A percentile compares a stretch with the other conserved stretches of the same genome.
phyloP scores from a whole-genome alignment of 2,888 invertebrate species.

The Patella caerulea region DNA sequence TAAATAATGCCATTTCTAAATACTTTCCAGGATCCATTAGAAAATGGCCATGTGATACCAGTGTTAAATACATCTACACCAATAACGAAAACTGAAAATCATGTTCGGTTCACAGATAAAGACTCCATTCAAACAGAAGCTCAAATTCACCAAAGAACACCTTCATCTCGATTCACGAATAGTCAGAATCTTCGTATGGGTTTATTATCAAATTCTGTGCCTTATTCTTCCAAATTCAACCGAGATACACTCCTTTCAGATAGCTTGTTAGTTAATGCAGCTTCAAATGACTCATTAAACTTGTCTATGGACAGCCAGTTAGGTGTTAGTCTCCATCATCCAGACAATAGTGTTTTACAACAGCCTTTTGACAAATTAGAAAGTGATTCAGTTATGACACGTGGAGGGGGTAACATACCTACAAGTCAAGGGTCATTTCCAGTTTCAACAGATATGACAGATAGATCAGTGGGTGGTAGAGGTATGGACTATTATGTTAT shows the following conservation, averaged over 20 bases:
- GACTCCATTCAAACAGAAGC: constrained; percentile 14
- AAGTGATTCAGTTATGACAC: constrained; percentile 22
- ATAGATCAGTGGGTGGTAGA: neutral
- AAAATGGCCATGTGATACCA: neutral
- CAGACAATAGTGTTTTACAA: constrained; percentile 18
- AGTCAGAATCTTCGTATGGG: constrained; percentile 19
- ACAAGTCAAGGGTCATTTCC: constrained; percentile 6
- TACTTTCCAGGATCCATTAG: neutral
- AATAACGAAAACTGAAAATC: constrained; percentile 28
- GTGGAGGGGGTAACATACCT: constrained; percentile 28
- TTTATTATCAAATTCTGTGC: constrained; percentile 16
- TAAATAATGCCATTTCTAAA: too few relatives aligned
- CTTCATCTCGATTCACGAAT: neutral
- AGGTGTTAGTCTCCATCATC: constrained; percentile 12
- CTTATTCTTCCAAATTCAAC: constrained; percentile 25
- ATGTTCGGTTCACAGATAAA: constrained; percentile 33
- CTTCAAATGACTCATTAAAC: constrained; percentile 20
- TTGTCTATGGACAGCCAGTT: constrained; percentile 17
- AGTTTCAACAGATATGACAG: neutral
- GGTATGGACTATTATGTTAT: neutral
- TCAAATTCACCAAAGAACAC: neutral
- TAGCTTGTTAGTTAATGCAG: constrained; percentile 35
- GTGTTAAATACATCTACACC: constrained; percentile 29
- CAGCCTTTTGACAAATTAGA: constrained; percentile 4
- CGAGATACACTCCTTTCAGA: constrained; percentile 25